Conservation (phyloP, 2,113 vertebrate species). For the Salvelinus fontinalis region DNA sequence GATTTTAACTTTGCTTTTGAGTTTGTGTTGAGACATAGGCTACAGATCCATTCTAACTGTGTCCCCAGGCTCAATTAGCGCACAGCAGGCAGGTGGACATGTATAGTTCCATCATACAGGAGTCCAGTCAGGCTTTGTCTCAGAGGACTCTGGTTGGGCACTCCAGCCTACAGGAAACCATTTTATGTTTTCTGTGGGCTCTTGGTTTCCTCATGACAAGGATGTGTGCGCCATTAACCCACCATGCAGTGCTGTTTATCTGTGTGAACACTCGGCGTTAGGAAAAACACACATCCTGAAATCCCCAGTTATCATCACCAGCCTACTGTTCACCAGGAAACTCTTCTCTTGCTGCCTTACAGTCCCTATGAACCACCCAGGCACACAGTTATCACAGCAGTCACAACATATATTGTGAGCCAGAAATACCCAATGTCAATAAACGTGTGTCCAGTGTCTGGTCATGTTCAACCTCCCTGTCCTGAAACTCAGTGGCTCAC, state of each 20-base stretch:
- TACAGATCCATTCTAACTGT: too few relatives aligned
- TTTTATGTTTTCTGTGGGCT: conserved; percentile 28
- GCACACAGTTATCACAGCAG: not conserved
- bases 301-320: conserved; percentile 8
- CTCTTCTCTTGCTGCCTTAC: not conserved
- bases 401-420: conserved; percentile 6
- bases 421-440: conserved; percentile 3
- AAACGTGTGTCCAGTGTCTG: not conserved
- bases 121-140: not conserved
- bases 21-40: too few relatives aligned
- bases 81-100: too few relatives aligned
- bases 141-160: not conserved
- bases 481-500: not conserved
- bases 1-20: too few relatives aligned
- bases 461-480: not conserved
- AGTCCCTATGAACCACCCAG: not conserved
- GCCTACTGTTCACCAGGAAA: conserved; percentile 32
- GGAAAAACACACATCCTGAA: conserved; percentile 21
- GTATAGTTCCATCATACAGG: not conserved
- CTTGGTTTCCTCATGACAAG: conserved; percentile 28
- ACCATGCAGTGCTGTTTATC: conserved; percentile 39
- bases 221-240: conserved; percentile 18
- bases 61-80: too few relatives aligned
- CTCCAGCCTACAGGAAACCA: conserved; percentile 37
- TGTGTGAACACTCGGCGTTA: conserved; percentile 38